These are phyloP conservation scores for Gephyroberyx darwinii DNA, from an alignment of 2,797 vertebrate genomes.

Conservation along the genomic window DNA sequence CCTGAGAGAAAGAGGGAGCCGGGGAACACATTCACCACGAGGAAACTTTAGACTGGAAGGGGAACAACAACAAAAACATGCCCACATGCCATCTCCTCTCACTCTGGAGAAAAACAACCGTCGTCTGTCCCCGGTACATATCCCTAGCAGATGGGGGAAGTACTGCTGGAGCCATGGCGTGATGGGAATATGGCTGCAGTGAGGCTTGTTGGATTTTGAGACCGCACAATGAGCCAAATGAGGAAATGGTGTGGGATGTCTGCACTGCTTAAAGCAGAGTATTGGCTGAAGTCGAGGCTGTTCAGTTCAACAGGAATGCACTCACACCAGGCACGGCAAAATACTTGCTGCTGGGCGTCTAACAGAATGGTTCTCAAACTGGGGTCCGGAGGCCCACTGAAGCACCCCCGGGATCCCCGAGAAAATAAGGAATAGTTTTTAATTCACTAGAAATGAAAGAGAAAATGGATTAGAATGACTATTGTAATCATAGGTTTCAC, in stretches of 20 bases:
- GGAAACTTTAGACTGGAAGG: slow-evolving; percentile 52
- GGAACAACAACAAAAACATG: slow-evolving; percentile 22
- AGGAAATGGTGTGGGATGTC: slow-evolving; percentile 17
- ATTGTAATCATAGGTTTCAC: neutral
- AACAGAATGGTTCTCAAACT: no score
- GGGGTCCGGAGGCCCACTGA: no score
- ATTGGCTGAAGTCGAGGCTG: slow-evolving; percentile 8
- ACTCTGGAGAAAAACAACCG: slow-evolving; percentile 43
- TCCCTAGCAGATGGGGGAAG: slow-evolving; percentile 52
- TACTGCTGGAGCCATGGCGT: slow-evolving; percentile 15
- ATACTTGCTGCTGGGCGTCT: no score
- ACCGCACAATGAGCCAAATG: neutral
- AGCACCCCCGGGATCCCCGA: no score
- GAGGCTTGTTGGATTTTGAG: slow-evolving; percentile 10
- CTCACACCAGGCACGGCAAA: no score
- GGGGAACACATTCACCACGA: slow-evolving; percentile 39
- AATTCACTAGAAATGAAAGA: slow-evolving; percentile 19
- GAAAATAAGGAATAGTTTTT: neutral
- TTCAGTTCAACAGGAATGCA: neutral
- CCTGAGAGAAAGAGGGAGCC: slow-evolving; percentile 47
- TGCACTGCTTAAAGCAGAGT: neutral
- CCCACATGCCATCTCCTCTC: slow-evolving; percentile 40
- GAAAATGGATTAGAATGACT: neutral
- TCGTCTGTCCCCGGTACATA: slow-evolving; percentile 37
- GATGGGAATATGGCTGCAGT: slow-evolving; percentile 25